phyloP scores from a whole-genome alignment of 2,888 invertebrate genomes.

The Drosophila affinis region DNA sequence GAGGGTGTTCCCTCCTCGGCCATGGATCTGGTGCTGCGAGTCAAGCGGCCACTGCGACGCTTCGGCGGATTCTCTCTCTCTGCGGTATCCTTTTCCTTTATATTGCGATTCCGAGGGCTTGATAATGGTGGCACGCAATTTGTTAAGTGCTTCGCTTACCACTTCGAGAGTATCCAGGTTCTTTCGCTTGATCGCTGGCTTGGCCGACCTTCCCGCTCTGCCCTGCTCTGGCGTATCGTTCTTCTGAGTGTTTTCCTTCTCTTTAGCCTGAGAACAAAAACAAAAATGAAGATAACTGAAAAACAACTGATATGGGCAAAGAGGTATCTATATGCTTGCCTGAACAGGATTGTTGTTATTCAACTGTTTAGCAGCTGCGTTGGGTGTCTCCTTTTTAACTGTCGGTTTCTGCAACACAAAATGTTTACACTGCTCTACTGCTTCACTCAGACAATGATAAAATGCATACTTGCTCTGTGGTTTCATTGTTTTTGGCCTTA shows the following conservation, averaged over 20 bases:
- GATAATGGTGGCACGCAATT: too few relatives aligned
- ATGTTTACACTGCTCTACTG: too few relatives aligned
- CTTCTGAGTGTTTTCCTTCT: slow-evolving; percentile 21
- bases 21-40: slow-evolving; percentile 73
- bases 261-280: slow-evolving; percentile 1
- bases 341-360: slow-evolving; percentile 8
- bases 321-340: not conserved
- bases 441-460: fast-evolving
- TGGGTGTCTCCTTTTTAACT: slow-evolving; percentile 23
- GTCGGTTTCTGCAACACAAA: slow-evolving; percentile 15
- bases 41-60: slow-evolving; percentile 74
- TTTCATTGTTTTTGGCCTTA: slow-evolving; percentile 25
- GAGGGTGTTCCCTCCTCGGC: slow-evolving; percentile 62
- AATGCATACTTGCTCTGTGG: slow-evolving; percentile 33
- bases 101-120: slow-evolving; percentile 15
- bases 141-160: slow-evolving; percentile 18
- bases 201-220: not conserved
- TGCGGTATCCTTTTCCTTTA: slow-evolving; percentile 48
- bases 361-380: not conserved
- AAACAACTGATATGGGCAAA: not conserved
- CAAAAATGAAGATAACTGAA: not conserved
- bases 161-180: slow-evolving; percentile 51
- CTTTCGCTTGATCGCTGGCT: slow-evolving; percentile 44
- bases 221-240: slow-evolving; percentile 26
- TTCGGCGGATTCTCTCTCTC: slow-evolving; percentile 78